phyloP scores from a whole-genome alignment of 2,113 vertebrate species.

The Perca schrenkii region DNA sequence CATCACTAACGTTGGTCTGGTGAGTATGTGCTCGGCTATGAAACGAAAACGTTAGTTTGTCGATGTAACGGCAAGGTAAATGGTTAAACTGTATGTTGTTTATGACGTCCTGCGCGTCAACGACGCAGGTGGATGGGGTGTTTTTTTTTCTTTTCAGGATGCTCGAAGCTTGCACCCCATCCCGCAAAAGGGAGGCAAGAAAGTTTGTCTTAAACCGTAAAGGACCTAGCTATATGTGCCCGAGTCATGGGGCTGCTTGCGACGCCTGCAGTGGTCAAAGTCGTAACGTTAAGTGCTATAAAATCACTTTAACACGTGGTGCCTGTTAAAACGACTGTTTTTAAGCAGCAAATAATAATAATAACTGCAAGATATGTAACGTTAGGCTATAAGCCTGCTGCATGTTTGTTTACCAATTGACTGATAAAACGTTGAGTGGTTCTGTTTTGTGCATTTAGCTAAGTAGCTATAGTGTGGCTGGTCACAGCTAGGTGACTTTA shows the following conservation, averaged over 20 bases:
- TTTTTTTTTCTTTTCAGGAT: conserved; percentile 25
- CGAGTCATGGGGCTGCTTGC: not conserved
- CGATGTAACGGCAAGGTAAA: not conserved
- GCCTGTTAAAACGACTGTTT: too few species aligned
- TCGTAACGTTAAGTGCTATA: not conserved
- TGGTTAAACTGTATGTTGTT: conserved; percentile 42
- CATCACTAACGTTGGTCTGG: not conserved
- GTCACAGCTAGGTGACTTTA: not conserved
- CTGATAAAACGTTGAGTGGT: not conserved
- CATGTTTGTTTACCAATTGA: not conserved
- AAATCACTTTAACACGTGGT: too few species aligned
- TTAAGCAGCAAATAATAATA: too few species aligned
- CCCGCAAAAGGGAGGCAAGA: not conserved
- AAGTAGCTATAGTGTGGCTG: not conserved
- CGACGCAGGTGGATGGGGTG: conserved; percentile 59
- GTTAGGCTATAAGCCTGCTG: too few species aligned
- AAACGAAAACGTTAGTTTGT: not conserved
- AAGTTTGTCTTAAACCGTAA: conserved; percentile 17
- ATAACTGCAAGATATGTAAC: too few species aligned
- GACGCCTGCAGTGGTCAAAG: conserved; percentile 23
- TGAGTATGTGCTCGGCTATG: conserved; percentile 22
- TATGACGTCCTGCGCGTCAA: conserved; percentile 9
- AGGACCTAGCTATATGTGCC: not conserved
- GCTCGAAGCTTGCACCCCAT: conserved; percentile 17
- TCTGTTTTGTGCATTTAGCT: not conserved